These are phyloP conservation scores for Drosophila paulistorum DNA, from an alignment of 1,140 invertebrate species.

Conservation along the genomic window DNA sequence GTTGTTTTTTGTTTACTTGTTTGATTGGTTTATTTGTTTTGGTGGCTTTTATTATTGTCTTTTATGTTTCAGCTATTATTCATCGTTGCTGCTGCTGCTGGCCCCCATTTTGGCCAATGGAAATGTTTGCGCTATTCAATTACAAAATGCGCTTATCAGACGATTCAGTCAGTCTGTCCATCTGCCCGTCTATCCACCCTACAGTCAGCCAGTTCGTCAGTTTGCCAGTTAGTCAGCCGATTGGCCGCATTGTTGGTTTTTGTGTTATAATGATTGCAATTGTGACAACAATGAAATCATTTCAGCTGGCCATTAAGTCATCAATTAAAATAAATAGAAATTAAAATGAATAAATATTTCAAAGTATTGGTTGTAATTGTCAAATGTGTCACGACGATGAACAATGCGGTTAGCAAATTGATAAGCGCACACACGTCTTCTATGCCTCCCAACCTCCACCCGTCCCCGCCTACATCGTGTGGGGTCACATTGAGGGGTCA, in stretches of 20 bases:
- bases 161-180: background rate
- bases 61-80: background rate
- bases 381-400: conserved; percentile 60
- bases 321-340: conserved; percentile 80
- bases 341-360: conserved; percentile 67
- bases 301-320: conserved; percentile 71
- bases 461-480: background rate
- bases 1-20: conserved; percentile 48
- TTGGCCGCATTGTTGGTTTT: conserved; percentile 42
- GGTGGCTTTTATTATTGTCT: conserved; percentile 25
- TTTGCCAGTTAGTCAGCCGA: background rate
- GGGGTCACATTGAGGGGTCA: conserved; percentile 65
- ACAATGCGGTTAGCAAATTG: conserved; percentile 54
- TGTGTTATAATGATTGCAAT: conserved; percentile 71
- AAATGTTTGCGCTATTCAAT: conserved; percentile 60
- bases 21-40: conserved; percentile 21
- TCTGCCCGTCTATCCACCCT: background rate
- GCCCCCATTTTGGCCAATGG: conserved; percentile 50
- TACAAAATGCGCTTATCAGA: conserved; percentile 68
- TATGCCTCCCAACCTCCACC: conserved; percentile 22
- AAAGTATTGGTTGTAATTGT: conserved; percentile 38
- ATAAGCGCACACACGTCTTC: conserved; percentile 57
- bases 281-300: conserved; percentile 71
- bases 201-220: background rate
- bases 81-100: background rate